phyloP scores from a whole-genome alignment of 2,888 invertebrate species.

The Lumbricus terrestris region DNA sequence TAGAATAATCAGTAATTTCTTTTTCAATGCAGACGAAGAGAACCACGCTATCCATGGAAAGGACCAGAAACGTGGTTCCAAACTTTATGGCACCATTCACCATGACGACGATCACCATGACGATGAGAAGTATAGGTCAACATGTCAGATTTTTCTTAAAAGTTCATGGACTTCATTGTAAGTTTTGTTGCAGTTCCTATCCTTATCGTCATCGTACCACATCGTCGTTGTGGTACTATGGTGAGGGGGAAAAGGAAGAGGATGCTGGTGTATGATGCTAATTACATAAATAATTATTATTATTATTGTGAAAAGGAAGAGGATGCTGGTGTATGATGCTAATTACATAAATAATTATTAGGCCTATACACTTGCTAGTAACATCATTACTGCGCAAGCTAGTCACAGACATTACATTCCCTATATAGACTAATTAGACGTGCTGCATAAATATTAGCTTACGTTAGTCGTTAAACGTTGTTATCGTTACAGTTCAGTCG shows the following conservation, averaged over 20 bases:
- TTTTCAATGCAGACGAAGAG: background rate
- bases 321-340: background rate
- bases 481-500: background rate
- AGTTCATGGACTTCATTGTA: background rate
- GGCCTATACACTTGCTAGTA: no score
- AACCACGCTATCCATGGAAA: background rate
- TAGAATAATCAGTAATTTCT: no score
- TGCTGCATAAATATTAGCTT: no score
- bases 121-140: background rate
- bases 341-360: background rate
- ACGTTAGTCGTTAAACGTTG: background rate
- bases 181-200: background rate
- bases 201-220: background rate
- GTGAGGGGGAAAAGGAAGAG: no score
- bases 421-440: no score
- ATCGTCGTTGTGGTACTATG: background rate
- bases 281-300: no score
- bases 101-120: background rate
- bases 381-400: no score
- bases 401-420: no score
- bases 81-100: background rate
- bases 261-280: background rate
- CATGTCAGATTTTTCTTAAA: background rate
- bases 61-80: no score
- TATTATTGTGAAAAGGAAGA: no score